phyloP scores from a whole-genome alignment of 2,797 vertebrate species.

The Chaenodraco wilsoni region DNA sequence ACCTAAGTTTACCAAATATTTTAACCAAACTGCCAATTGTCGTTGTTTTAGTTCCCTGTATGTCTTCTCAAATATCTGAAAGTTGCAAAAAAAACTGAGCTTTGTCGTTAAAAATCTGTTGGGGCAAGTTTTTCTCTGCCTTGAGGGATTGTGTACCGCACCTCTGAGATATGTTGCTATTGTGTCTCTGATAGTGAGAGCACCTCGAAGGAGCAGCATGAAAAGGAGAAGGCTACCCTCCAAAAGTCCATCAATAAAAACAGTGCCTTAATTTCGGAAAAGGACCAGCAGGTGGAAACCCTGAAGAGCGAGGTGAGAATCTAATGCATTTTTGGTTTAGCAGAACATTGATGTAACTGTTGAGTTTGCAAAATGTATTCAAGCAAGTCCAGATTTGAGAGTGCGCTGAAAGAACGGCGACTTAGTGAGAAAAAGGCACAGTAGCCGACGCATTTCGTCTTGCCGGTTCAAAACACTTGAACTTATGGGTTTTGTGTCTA shows the following conservation, averaged over 20 bases:
- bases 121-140: not conserved
- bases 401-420: not conserved
- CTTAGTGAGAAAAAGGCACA: not conserved
- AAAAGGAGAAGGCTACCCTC: conserved; percentile 89
- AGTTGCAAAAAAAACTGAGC: not conserved
- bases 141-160: not conserved
- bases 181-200: conserved; percentile 85
- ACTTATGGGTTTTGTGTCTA: not conserved
- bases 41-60: too few species aligned
- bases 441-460: not conserved
- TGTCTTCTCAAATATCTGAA: not conserved
- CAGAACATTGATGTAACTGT: not conserved
- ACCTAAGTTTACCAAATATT: not conserved
- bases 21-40: not conserved
- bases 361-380: not conserved
- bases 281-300: conserved; percentile 90
- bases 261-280: conserved; percentile 93
- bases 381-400: not conserved
- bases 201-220: conserved; percentile 86
- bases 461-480: not conserved
- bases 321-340: not conserved
- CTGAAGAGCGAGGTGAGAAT: conserved; percentile 88
- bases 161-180: not conserved
- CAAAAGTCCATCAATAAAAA: conserved; percentile 90
- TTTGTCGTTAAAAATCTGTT: not conserved